Evolutionary conservation across 2,888 invertebrate species (phyloP), one percentile per base, ranked within the genome.

Genomic region (Plagiodera versicolora): DNA sequence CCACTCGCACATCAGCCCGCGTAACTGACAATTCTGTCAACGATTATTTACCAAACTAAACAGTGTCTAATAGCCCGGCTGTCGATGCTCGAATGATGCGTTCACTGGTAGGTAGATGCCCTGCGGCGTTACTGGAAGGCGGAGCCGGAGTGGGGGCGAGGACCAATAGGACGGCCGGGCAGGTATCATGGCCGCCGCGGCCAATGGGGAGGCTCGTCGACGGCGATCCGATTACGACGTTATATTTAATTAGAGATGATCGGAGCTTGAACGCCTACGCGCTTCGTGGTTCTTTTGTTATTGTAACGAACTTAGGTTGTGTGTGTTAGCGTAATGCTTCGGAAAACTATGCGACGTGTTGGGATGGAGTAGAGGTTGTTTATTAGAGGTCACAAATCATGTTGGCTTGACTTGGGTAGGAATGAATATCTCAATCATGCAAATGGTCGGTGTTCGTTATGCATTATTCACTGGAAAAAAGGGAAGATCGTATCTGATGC

Each of bases 181-280:
- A 63, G 59, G 63, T 68, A 74, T 74, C 70, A 77, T 77, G 77
- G 77, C 76, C 72, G 48, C 56, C 28, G 53, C 65, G 58, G 63
- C 73, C 74, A 75, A 73, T 74, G 63, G 61, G 47, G 50, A 56
- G 47, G 51, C 51, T 56, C 60, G 30, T 55, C 46, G 54, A 59
- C 49, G 48, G 53, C 60, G 56, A 61, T 60, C 59, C 56, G 61
- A 56, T 63, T 67, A 67, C 70, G 67, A 66, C 61, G 68, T 63
- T 70, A 70, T 68, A 64, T 71, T 70, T 70, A 68, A 70, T 69
- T 70, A 69, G 63, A 63, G 55, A 55, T 49, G 59, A 60, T 45
- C 58, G 56, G 48, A 32, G 60, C 24, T 58, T 62, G 35, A 32
- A 61, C 64, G 66, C 64, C 62, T 61, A 60, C 61, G 53, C 5